Evolutionary conservation across 1,140 invertebrate genomes (phyloP), one percentile per base, ranked within the genome.

Genomic region (Oncopeltus fasciatus): DNA sequence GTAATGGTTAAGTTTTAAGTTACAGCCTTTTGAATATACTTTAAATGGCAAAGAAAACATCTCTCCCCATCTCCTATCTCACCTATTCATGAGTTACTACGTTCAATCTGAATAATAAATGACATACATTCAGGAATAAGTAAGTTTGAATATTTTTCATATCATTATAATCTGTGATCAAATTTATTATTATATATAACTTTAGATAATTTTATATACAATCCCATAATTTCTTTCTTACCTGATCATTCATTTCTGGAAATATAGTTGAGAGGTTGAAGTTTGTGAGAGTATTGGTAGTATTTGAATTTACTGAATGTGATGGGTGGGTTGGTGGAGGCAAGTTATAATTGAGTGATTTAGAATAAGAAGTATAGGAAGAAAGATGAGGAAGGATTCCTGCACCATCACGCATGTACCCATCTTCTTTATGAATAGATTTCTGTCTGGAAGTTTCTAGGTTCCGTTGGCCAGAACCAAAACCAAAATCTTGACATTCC

Each of bases 201-300:
- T 44, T 44, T 44, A 44, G 14, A 16, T 11, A 2, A 16, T 2
- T 44, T 44, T 12, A 12, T 44, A 44, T 44, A 44, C 18, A 44
- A 3, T 16, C 14, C 14, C 18, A 44, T n/a, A n/a, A n/a, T n/a
- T n/a, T 38, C 5, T 57, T 16, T 61, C 61, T 69, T 69, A 83
- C 82, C 76, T 83, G 82, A 68, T 79, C 77, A 70, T 83, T 83
- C 60, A 84, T 84, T 69, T 84, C 82, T 9, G 82, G 82, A 69
- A 83, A 83, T 60, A 84, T 84, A 0, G 82, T 82, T 62, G 81
- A 82, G 26, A 83, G 70, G 72, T 84, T 83, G 66, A 84, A 84
- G 64, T 83, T 83, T 0, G 82, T 82, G 12, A 84, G 72, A 67
- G 79, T 80, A 0, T 77, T 81, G 11, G 69, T 65, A 21, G 64